Percentiles rank a stretch among this genome's conserved stretches.
Evolutionary conservation across 2,888 invertebrate genomes (phyloP).

Genomic region (Dinocampus coccinellae): DNA sequence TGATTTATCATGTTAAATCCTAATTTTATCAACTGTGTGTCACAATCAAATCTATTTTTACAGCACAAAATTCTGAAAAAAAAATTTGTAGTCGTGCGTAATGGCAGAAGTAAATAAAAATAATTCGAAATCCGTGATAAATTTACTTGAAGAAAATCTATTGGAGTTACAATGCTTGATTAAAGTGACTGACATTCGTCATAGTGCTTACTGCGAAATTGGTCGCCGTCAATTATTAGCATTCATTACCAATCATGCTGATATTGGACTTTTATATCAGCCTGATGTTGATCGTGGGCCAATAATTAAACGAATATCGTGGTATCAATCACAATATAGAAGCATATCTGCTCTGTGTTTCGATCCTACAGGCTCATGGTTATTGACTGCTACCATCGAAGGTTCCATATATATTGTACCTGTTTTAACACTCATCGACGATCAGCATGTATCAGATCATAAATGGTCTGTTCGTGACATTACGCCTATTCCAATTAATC

Average conservation of each 20-base stretch:
- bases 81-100: conserved; percentile 18
- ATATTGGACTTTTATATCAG: conserved; percentile 63
- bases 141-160: conserved; percentile 54
- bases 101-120: conserved; percentile 44
- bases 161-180: conserved; percentile 64
- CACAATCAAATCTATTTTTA: not conserved
- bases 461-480: conserved; percentile 74
- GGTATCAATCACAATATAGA: conserved; percentile 62
- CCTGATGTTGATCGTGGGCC: conserved; percentile 53
- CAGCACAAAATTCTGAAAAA: not conserved
- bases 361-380: conserved; percentile 86
- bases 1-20: too few species aligned
- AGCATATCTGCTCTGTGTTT: conserved; percentile 76
- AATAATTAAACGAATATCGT: conserved; percentile 61
- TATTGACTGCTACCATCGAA: conserved; percentile 73
- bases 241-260: conserved; percentile 57
- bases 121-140: conserved; percentile 41
- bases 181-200: conserved; percentile 58
- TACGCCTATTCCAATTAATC: conserved; percentile 70
- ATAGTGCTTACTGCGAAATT: conserved; percentile 59
- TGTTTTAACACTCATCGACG: conserved; percentile 73
- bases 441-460: conserved; percentile 71
- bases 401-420: conserved; percentile 76
- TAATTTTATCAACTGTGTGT: too few species aligned
- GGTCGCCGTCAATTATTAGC: conserved; percentile 60